These are phyloP conservation scores for Drosophila mayri DNA, from an alignment of 1,140 invertebrate genomes.

Conservation along the genomic window DNA sequence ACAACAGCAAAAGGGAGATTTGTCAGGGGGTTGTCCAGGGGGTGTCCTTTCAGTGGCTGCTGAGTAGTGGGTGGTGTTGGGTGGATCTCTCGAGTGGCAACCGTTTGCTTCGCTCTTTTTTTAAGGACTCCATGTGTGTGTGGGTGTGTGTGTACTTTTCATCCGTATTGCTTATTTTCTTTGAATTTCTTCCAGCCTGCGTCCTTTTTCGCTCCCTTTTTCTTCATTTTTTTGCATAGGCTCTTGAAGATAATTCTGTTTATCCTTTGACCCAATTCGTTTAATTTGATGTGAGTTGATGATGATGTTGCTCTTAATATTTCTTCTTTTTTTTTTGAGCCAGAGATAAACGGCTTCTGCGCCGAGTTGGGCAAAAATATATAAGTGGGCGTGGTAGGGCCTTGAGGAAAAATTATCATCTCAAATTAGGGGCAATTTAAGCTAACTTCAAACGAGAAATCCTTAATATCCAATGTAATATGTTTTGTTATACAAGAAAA, in stretches of 20 bases:
- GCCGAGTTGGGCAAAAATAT: conserved; percentile 6
- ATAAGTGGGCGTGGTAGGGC: conserved; percentile 16
- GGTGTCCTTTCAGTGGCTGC: conserved; percentile 9
- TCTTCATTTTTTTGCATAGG: conserved; percentile 56
- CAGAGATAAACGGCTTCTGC: conserved; percentile 24
- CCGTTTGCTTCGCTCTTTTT: conserved; percentile 62
- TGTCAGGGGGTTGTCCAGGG: neutral
- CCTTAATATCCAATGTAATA: too few relatives aligned
- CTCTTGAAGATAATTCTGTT: conserved; percentile 80
- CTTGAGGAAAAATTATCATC: neutral
- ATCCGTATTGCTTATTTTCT: conserved; percentile 35
- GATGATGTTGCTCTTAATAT: conserved; percentile 29
- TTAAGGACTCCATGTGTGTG: conserved; percentile 30
- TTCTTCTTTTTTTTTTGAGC: neutral
- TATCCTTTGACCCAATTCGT: conserved; percentile 82
- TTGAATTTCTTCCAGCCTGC: conserved; percentile 27
- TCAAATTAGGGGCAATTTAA: conserved; percentile 9
- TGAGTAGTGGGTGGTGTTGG: conserved; percentile 16
- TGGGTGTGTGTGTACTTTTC: conserved; percentile 37
- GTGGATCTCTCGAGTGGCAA: conserved; percentile 62
- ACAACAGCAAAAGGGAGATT: conserved; percentile 49
- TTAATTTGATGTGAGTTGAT: conserved; percentile 64
- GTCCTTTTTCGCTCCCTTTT: neutral
- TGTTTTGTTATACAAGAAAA: neutral
- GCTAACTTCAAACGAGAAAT: neutral